Evolutionary conservation across 2,888 invertebrate genomes (phyloP).

Genomic region (Drosophila rubida): DNA sequence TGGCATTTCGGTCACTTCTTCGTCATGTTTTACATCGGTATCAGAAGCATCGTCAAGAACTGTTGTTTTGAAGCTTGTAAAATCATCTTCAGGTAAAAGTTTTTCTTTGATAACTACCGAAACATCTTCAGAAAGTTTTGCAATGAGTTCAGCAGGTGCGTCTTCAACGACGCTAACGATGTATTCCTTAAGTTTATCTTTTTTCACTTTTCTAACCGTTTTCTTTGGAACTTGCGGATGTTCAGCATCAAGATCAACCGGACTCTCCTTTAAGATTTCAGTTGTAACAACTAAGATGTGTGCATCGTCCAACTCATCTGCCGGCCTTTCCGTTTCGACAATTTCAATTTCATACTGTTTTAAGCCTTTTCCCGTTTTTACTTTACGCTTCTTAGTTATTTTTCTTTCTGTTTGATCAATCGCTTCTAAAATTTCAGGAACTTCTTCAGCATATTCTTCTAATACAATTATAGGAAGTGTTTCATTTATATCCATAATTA

Average conservation of each 20-base stretch:
- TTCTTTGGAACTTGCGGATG: slow-evolving; percentile 79
- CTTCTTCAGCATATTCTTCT: slow-evolving; percentile 32
- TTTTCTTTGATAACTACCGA: slow-evolving; percentile 21
- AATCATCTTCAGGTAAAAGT: slow-evolving; percentile 43
- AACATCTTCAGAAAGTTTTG: slow-evolving; percentile 57
- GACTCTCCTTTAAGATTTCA: slow-evolving; percentile 75
- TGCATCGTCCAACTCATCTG: slow-evolving; percentile 83
- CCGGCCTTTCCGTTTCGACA: slow-evolving; percentile 82
- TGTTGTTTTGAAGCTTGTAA: slow-evolving; percentile 63
- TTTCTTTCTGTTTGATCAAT: slow-evolving; percentile 73
- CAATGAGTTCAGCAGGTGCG: slow-evolving; percentile 58
- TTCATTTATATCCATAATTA: slow-evolving; percentile 55
- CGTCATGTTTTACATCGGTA: slow-evolving; percentile 85
- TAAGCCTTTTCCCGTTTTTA: slow-evolving; percentile 85
- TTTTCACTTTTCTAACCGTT: slow-evolving; percentile 68
- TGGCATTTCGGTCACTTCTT: slow-evolving; percentile 39
- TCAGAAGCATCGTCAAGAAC: slow-evolving; percentile 82
- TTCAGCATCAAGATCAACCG: slow-evolving; percentile 56
- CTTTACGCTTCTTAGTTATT: slow-evolving; percentile 85
- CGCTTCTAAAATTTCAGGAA: slow-evolving; percentile 54
- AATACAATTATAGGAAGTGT: slow-evolving; percentile 55
- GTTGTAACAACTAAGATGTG: slow-evolving; percentile 83
- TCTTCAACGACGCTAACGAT: slow-evolving; percentile 80
- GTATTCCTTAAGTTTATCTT: slow-evolving; percentile 78
- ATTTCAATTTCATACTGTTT: slow-evolving; percentile 85